A percentile compares a stretch with the other conserved stretches of the same genome.
Evolutionary conservation across 2,888 invertebrate species (phyloP).

Genomic region (Nomada fabriciana): DNA sequence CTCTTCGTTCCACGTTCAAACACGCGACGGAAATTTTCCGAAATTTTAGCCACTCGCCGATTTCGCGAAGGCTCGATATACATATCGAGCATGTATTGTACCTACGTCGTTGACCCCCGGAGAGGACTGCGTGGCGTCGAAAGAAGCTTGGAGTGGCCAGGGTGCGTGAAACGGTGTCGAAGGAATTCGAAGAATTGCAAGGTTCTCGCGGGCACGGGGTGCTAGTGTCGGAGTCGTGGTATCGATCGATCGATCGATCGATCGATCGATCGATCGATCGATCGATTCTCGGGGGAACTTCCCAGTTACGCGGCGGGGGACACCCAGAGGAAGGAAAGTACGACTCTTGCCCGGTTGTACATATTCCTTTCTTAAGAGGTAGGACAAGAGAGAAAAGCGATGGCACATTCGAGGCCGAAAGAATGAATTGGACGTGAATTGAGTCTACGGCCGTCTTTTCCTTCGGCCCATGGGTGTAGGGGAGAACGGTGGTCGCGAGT

Average conservation of each 20-base stretch:
- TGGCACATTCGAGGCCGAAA: too few relatives aligned
- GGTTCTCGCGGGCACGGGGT: constrained; percentile 46
- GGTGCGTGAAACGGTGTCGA: constrained; percentile 66
- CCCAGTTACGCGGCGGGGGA: constrained; percentile 63
- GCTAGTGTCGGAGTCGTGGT: constrained; percentile 38
- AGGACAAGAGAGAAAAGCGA: too few relatives aligned
- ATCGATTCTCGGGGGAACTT: constrained; percentile 60
- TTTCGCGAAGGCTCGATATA: background rate
- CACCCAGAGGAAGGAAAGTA: constrained; percentile 17
- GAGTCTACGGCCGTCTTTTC: background rate
- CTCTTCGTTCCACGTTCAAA: too few relatives aligned
- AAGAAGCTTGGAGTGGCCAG: constrained; percentile 53
- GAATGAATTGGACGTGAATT: background rate
- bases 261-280: constrained; percentile 69
- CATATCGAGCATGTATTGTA: too few relatives aligned
- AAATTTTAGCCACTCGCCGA: background rate
- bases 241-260: constrained; percentile 68
- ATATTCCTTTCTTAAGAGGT: too few relatives aligned
- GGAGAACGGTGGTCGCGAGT: background rate
- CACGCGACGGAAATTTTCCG: too few relatives aligned
- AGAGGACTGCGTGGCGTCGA: constrained; percentile 55
- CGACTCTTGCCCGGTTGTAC: background rate
- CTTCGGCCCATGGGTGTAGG: background rate
- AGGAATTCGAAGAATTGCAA: constrained; percentile 67
- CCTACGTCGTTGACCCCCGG: constrained; percentile 52